Evolutionary conservation across 1,140 invertebrate species (phyloP), one percentile per base, ranked within the genome.

Genomic region (Protaetia brevitarsis): DNA sequence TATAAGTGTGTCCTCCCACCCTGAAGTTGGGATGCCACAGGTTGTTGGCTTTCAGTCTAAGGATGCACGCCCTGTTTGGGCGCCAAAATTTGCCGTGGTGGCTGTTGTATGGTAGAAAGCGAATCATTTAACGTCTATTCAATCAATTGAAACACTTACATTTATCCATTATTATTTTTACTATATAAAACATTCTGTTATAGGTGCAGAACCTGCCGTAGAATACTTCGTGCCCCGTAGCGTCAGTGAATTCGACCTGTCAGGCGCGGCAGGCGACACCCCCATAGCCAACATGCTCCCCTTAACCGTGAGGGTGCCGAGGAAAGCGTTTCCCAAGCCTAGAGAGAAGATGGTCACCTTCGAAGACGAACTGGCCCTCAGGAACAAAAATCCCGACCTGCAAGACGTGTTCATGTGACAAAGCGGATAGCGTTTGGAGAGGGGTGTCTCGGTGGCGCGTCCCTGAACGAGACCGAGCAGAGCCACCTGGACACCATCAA

Each of bases 301-400:
- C 63, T 59, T 77, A 63, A 67, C 79, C 69, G 72, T 74, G 65
- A 65, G 68, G 69, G 64, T 67, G 73, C 69, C 74, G 66, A 67
- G 80, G 65, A 74, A 80, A 28, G 77, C 74, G 8, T 74, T 78
- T 1, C 75, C 79, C 31, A 82, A 81, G 29, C 81, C 81, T 34
- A 81, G 87, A 31, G 89, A 90, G 74, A 91, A 91, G 78, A 89
- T 90, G 85, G 89, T 91, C n/a, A 92, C 90, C 0, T 92, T 92
- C 70, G 89, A 91, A 72, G 90, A 92, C 71, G 89, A 91, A 69
- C 80, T 82, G 37, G 74, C 79, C 10, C 72, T 73, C 64, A 71
- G 73, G 31, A 62, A 73, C 41, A 71, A 71, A 57, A 75, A 67
- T 78, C 34, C 70, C 21, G 73, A 75, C n/a, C 71, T 80, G 21